Base-by-base conservation (phyloP, 2,797 vertebrate species). In the Bovichtus variegatus region DNA sequence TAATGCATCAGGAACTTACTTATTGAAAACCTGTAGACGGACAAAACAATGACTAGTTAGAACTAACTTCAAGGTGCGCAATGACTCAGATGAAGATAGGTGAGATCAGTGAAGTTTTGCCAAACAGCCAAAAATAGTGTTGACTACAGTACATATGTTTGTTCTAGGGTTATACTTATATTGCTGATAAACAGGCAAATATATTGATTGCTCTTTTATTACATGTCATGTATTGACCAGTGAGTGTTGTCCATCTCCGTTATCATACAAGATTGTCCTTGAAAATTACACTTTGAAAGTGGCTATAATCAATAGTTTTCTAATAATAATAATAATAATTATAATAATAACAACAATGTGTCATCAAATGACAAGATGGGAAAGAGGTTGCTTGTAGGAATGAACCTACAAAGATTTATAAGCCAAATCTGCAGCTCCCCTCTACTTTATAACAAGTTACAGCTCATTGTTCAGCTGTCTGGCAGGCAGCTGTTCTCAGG, bases 21-120 rank as follows among this genome's bases (percentile, higher is more conserved):
- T 71, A 82, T 70, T 74, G 36, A 82, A 60, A 72, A 60, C 55
- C 53, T 44, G 50, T 16, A 51, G 74, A 70, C 29, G 23, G 54
- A 67, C 10, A 54, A 49, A 72, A 61, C 58, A 58, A 44, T n/a
- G 62, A 55, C 11, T 2, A 41, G 60, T 19, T 27, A 50, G 58
- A 51, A 38, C 16, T 57, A 23, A 49, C 47, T 51, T 60, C 15
- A 55, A 53, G 13, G 60, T n/a, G 47, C 51, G 47, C 0, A 5
- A 60, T 55, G 68, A 65, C 49, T 43, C 64, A 46, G 57, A 53
- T 31, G n/a, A 65, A 36, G 29, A 74, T 16, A 21, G 66, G n/a
- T 23, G 25, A 47, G 64, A 85, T 43, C 34, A 12, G 69, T 25
- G 12, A 21, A 38, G n/a, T 68, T 27, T 16, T 7, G 44, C 16